These are phyloP conservation scores for Chlorops oryzae DNA, from an alignment of 1,140 invertebrate species.

Conservation along the genomic window DNA sequence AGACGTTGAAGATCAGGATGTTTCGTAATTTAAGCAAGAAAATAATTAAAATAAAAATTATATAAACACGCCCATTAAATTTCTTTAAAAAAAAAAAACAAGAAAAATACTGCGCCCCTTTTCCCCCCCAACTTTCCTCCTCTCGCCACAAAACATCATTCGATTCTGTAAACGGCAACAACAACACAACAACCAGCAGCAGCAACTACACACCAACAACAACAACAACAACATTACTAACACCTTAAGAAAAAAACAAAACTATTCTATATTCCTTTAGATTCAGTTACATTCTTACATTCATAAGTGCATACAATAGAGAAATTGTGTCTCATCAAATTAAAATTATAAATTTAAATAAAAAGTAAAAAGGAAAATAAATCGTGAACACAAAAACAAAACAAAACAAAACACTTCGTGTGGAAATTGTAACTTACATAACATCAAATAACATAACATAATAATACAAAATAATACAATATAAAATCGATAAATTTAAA, in stretches of 20 bases:
- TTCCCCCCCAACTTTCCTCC: not conserved
- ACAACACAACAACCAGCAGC: slow-evolving; percentile 5
- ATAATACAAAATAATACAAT: slow-evolving; percentile 12
- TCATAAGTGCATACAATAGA: too few species aligned
- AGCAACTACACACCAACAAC: slow-evolving; percentile 5
- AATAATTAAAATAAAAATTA: slow-evolving; percentile 9
- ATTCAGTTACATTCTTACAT: too few species aligned
- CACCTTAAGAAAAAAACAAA: too few species aligned
- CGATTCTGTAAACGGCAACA: slow-evolving; percentile 8
- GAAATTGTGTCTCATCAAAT: too few species aligned
- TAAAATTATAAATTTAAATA: slow-evolving; percentile 1
- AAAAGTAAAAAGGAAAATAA: slow-evolving; percentile 7
- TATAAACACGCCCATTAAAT: slow-evolving; percentile 7
- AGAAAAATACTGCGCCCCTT: slow-evolving; percentile 5
- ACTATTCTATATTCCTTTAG: too few species aligned
- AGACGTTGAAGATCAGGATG: slow-evolving; percentile 88
- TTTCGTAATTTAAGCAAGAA: slow-evolving; percentile 67
- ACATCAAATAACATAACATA: slow-evolving; percentile 9
- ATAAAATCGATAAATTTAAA: slow-evolving; percentile 5
- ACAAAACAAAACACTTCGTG: slow-evolving; percentile 12
- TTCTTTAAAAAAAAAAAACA: slow-evolving; percentile 9
- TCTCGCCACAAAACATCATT: slow-evolving; percentile 6
- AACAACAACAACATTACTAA: too few species aligned
- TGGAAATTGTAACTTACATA: too few species aligned
- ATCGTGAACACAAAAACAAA: not conserved